These are phyloP conservation scores for Xerus inauris DNA, from an alignment of 2,113 vertebrate genomes.

Conservation along the genomic window DNA sequence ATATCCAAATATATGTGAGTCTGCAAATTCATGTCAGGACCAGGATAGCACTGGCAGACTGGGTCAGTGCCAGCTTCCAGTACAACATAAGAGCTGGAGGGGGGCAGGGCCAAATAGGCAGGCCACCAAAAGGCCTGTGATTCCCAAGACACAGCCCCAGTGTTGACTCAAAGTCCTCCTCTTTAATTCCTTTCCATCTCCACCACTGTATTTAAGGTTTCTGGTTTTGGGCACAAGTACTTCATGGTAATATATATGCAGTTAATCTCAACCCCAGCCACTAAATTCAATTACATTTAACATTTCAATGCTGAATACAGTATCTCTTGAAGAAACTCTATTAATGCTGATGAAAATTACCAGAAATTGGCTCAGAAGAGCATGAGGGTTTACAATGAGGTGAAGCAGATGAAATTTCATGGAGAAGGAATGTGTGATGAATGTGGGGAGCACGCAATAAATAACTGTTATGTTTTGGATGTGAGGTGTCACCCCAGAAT, in stretches of 20 bases:
- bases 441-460: not conserved
- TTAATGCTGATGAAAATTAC: constrained; percentile 68
- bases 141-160: not conserved
- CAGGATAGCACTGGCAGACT: rapidly evolving
- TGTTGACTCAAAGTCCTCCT: not conserved
- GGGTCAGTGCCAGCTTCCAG: too few species aligned
- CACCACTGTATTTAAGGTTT: not conserved
- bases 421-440: not conserved
- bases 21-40: not conserved
- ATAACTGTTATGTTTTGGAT: too few species aligned
- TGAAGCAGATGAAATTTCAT: constrained; percentile 44
- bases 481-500: too few species aligned
- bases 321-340: constrained; percentile 9
- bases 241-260: not conserved
- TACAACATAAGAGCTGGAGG: rapidly evolving
- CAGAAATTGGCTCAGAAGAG: constrained; percentile 34
- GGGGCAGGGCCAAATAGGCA: not conserved
- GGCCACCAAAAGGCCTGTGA: rapidly evolving
- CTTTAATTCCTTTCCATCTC: not conserved
- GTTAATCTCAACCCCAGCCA: not conserved
- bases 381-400: constrained; percentile 31
- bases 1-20: not conserved
- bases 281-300: constrained; percentile 58
- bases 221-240: not conserved
- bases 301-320: constrained; percentile 54